Percentiles rank a stretch among this genome's conserved stretches.
Conservation (phyloP, 2,888 invertebrate species). For the Theretra japonica region DNA sequence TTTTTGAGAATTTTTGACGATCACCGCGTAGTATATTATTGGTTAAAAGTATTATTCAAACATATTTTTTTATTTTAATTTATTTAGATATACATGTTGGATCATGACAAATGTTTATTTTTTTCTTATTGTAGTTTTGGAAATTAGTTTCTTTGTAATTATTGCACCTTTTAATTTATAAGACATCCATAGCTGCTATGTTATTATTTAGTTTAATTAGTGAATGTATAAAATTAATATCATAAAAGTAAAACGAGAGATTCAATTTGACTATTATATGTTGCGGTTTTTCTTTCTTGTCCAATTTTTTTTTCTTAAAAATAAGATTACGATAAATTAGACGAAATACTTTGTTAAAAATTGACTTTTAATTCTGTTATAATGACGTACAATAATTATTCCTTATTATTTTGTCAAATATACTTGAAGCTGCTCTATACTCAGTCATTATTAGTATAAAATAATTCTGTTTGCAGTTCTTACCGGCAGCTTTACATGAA, state of each 20-base stretch:
- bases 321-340: neutral
- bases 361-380: neutral
- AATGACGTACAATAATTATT: neutral
- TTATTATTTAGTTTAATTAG: neutral
- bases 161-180: constrained; percentile 5
- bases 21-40: constrained; percentile 43
- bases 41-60: constrained; percentile 72
- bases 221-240: neutral
- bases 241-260: constrained; percentile 3
- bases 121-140: constrained; percentile 45
- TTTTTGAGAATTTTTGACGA: neutral
- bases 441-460: neutral
- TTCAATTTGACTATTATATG: neutral
- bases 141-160: constrained; percentile 12
- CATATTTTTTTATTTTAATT: constrained; percentile 57
- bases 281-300: neutral
- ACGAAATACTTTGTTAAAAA: neutral
- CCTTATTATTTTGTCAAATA: neutral
- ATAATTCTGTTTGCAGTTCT: neutral
- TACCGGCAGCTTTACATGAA: neutral
- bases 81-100: constrained; percentile 70
- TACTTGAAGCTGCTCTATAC: neutral
- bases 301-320: neutral
- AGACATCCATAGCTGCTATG: neutral
- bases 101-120: constrained; percentile 82